phyloP scores from a whole-genome alignment of 2,888 invertebrate genomes.

The Eristalis tenax region DNA sequence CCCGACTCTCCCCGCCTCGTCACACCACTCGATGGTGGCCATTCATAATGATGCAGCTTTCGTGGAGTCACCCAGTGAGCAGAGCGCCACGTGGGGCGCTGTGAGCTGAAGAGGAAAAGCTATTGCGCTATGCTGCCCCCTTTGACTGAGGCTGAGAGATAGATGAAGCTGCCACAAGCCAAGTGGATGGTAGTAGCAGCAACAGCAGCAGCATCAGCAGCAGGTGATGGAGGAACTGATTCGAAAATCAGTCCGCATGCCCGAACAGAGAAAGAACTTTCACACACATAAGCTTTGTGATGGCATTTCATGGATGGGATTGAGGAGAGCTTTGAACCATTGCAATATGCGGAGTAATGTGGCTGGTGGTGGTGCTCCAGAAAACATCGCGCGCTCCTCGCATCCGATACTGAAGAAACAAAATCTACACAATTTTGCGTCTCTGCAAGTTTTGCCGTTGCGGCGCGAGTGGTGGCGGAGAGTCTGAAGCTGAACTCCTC shows the following conservation, averaged over 20 bases:
- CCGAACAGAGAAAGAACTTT: conserved; percentile 71
- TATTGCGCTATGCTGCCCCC: not conserved
- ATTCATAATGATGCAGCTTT: conserved; percentile 43
- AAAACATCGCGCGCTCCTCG: conserved; percentile 61
- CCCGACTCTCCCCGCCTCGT: not conserved
- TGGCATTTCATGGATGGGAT: not conserved
- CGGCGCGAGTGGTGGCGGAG: conserved; percentile 70
- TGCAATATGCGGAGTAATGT: conserved; percentile 51
- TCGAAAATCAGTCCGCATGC: conserved; percentile 69
- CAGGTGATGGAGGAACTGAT: conserved; percentile 58
- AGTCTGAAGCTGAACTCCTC: conserved; percentile 59
- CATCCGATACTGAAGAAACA: conserved; percentile 38
- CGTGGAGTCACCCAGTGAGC: not conserved
- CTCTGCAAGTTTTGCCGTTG: conserved; percentile 70
- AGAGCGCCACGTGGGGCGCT: conserved; percentile 58
- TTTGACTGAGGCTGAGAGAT: conserved; percentile 12
- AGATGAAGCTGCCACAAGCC: conserved; percentile 28
- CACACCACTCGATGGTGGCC: not conserved
- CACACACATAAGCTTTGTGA: conserved; percentile 59
- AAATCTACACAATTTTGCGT: conserved; percentile 38
- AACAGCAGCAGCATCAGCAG: conserved; percentile 53
- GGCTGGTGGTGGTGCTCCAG: conserved; percentile 51
- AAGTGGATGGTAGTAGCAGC: conserved; percentile 26
- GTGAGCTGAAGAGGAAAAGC: conserved; percentile 49
- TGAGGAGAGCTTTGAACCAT: conserved; percentile 57